Base-by-base conservation (phyloP, 2,797 vertebrate genomes). In the Ficedula albicollis region DNA sequence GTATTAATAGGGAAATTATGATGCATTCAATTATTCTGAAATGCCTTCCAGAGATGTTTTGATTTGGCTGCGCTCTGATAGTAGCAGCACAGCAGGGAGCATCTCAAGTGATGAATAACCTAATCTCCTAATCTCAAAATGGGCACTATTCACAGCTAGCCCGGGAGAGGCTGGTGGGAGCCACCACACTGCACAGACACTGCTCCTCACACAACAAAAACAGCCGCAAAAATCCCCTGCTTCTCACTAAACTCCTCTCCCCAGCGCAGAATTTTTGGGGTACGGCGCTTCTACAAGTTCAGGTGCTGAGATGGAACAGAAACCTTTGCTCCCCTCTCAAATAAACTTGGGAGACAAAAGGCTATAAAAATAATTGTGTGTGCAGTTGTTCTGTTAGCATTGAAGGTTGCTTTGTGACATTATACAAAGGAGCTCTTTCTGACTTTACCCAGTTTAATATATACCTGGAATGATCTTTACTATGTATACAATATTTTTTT, bases 41-140 rank as follows among this genome's bases (percentile, higher is more conserved):
- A 99, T 99, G 99, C 98, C 99, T 99, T 98, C 98, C 98, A 99
- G 99, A 99, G 99, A 99, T 99, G 98, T 98, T 99, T 98, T 98
- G 98, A 99, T 99, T 98, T 98, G 98, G 98, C 98, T 98, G 97
- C 97, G 97, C 98, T 98, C 97, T 97, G 98, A 98, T 98, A 98
- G 98, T 96, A 97, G 97, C 97, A 93, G 96, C 98, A 96, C 98
- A 98, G 98, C 98, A 92, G 98, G 98, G 98, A 98, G 98, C 98
- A 98, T 98, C 98, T 98, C 98, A 98, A 99, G 98, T 99, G 99
- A 99, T 99, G 99, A 99, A 98, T 98, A 98, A 98, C 98, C 98
- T 99, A 99, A 99, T 99, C 99, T 99, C 98, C 98, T 99, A 99
- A 99, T 99, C 99, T 99, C 98, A 98, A 98, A 98, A 98, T 98